Base-by-base conservation (phyloP, 2,113 vertebrate species). In the Hippocampus guttulatus region DNA sequence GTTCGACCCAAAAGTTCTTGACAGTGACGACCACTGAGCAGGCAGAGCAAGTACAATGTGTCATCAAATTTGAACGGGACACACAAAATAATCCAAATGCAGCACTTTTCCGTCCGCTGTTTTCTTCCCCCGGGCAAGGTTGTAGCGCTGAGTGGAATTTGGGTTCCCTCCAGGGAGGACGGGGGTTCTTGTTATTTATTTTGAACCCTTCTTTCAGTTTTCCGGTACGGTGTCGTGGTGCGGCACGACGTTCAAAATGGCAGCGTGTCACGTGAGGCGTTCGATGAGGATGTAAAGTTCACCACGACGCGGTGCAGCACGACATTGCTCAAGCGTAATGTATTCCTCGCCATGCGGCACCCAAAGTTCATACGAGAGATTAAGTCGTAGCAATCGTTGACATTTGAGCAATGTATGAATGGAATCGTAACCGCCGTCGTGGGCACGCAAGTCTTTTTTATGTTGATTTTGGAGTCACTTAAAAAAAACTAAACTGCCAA, bases 271-370 rank as follows among this genome's bases (percentile, higher is more conserved):
- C 45, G 40, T 67, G 33, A 67, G 16, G 43, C 23, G n/a, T 15
- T 67, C 23, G 27, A 30, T 23, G 38, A 64, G 21, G 62, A 43
- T 25, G 15, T 52, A 81, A 85, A 90, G 83, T 79, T 83, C 78
- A 75, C 76, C 80, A 55, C 79, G 76, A 78, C 82, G 74, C 77
- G 70, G 73, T 6, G 66, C 82, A 68, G 61, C 61, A 21, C 7
- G 69, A 70, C 68, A 73, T 73, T 9, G 75, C 74, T 61, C 57
- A 20, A 61, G 71, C 81, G 83, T 90, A 86, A 88, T 90, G 78
- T 86, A 86, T 87, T 80, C 79, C 75, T 84, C 81, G 75, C 85
- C 86, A 85, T 84, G 85, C 79, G 43, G 40, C 81, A n/a, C n/a
- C 68, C 73, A 65, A 64, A 45, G 75, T 81, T 79, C 77, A 69